Conservation (phyloP, 2,888 invertebrate genomes). For the Limnephilus auricula region DNA sequence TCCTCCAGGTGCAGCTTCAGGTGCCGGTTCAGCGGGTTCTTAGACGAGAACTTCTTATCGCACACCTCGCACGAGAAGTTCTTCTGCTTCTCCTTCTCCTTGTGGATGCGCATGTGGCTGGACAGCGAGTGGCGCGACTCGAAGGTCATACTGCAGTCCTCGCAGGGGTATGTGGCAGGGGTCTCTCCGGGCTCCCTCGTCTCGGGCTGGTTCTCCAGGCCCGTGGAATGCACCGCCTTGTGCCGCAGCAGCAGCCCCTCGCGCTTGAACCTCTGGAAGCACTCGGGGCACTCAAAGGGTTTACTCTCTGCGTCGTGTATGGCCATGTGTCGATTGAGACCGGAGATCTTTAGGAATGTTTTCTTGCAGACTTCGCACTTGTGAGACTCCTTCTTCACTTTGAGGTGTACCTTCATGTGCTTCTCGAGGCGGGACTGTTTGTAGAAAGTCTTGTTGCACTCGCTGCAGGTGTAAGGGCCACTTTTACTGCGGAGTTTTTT, state of each 20-base stretch:
- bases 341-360: slow-evolving; percentile 69
- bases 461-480: slow-evolving; percentile 69
- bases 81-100: slow-evolving; percentile 68
- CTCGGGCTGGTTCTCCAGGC: slow-evolving; percentile 48
- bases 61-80: slow-evolving; percentile 74
- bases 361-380: slow-evolving; percentile 71
- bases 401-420: slow-evolving; percentile 73
- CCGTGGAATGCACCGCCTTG: slow-evolving; percentile 68
- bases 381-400: slow-evolving; percentile 66
- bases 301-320: slow-evolving; percentile 69
- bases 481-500: slow-evolving; percentile 63
- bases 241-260: slow-evolving; percentile 69
- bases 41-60: slow-evolving; percentile 72
- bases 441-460: slow-evolving; percentile 75
- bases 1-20: slow-evolving; percentile 76
- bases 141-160: slow-evolving; percentile 77
- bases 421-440: slow-evolving; percentile 74
- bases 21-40: slow-evolving; percentile 74
- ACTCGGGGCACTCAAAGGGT: slow-evolving; percentile 68
- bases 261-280: slow-evolving; percentile 68
- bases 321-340: slow-evolving; percentile 71
- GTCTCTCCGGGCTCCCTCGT: slow-evolving; percentile 67
- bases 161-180: slow-evolving; percentile 72
- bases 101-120: slow-evolving; percentile 71
- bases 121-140: slow-evolving; percentile 76